A percentile compares a stretch with the other conserved stretches of the same genome.
Conservation (phyloP, 2,888 invertebrate species). For the Ormyrus pomaceus region DNA sequence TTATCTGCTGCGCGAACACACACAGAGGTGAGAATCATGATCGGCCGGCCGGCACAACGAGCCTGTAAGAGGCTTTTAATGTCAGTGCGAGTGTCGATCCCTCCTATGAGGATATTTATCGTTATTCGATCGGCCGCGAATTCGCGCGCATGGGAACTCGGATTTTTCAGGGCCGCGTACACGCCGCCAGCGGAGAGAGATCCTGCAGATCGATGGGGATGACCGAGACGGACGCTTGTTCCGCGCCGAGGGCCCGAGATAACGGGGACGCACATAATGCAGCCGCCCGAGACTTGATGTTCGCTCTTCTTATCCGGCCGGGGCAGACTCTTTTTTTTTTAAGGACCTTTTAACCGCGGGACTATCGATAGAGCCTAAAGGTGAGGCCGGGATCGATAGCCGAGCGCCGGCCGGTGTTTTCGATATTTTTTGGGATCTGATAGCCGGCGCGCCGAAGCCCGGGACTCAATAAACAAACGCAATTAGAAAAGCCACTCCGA, state of each 20-base stretch:
- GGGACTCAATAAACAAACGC: not conserved
- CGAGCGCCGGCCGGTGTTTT: not conserved
- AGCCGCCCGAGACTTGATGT: not conserved
- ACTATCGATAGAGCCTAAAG: slow-evolving; percentile 21
- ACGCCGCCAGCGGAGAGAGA: too few species aligned
- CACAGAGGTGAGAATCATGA: slow-evolving; percentile 60
- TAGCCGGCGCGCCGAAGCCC: not conserved
- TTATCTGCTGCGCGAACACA: slow-evolving; percentile 63
- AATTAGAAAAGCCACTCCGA: too few species aligned
- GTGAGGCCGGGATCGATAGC: not conserved
- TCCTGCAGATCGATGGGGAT: slow-evolving; percentile 27
- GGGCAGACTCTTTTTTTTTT: slow-evolving; percentile 60
- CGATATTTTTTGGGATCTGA: slow-evolving; percentile 51
- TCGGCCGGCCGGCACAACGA: slow-evolving; percentile 61
- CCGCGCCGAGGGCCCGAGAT: slow-evolving; percentile 28
- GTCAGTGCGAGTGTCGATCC: slow-evolving; percentile 61
- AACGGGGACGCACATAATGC: slow-evolving; percentile 32
- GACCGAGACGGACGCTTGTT: slow-evolving; percentile 45
- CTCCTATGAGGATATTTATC: slow-evolving; percentile 67
- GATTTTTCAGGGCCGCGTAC: not conserved
- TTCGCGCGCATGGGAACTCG: slow-evolving; percentile 43
- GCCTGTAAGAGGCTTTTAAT: slow-evolving; percentile 75
- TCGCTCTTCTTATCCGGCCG: slow-evolving; percentile 7
- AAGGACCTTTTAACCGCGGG: slow-evolving; percentile 59
- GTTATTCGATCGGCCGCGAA: slow-evolving; percentile 65